Conservation (phyloP, 1,140 invertebrate genomes). For the Drosophila malerkotliana region DNA sequence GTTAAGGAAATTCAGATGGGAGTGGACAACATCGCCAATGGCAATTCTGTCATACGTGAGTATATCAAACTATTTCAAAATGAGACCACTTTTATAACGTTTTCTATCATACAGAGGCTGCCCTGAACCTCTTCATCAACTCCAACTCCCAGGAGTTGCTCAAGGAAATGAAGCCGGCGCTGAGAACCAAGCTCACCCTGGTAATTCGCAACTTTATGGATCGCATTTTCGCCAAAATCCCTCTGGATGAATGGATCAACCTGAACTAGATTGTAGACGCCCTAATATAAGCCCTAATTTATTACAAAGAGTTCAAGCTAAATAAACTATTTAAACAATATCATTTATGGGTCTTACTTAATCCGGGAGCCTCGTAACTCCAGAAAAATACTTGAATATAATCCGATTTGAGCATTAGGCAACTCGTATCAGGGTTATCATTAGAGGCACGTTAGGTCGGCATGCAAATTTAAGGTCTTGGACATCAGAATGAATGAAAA, state of each 20-base stretch:
- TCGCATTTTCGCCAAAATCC: slow-evolving; percentile 89
- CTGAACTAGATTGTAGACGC: slow-evolving; percentile 55
- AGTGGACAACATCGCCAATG: slow-evolving; percentile 91
- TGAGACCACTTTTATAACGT: not conserved
- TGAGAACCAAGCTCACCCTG: slow-evolving; percentile 89
- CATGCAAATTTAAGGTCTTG: slow-evolving; percentile 42
- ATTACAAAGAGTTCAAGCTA: slow-evolving; percentile 59
- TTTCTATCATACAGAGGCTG: slow-evolving; percentile 87
- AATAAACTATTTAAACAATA: slow-evolving; percentile 49
- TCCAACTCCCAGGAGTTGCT: slow-evolving; percentile 91
- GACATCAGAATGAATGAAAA: slow-evolving; percentile 30
- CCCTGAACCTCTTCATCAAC: slow-evolving; percentile 93
- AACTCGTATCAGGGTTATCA: slow-evolving; percentile 48
- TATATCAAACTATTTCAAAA: not conserved
- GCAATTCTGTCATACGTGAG: slow-evolving; percentile 91
- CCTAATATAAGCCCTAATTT: slow-evolving; percentile 63
- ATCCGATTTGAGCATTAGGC: slow-evolving; percentile 26
- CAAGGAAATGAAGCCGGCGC: slow-evolving; percentile 93
- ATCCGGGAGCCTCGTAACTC: not conserved
- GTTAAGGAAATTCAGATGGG: slow-evolving; percentile 92
- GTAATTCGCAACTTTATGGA: slow-evolving; percentile 90
- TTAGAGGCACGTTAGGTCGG: slow-evolving; percentile 50
- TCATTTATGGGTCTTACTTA: slow-evolving; percentile 4
- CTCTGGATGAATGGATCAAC: slow-evolving; percentile 89
- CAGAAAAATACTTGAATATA: not conserved